Base-by-base conservation (phyloP, 2,797 vertebrate genomes). In the Echeneis naucrates region DNA sequence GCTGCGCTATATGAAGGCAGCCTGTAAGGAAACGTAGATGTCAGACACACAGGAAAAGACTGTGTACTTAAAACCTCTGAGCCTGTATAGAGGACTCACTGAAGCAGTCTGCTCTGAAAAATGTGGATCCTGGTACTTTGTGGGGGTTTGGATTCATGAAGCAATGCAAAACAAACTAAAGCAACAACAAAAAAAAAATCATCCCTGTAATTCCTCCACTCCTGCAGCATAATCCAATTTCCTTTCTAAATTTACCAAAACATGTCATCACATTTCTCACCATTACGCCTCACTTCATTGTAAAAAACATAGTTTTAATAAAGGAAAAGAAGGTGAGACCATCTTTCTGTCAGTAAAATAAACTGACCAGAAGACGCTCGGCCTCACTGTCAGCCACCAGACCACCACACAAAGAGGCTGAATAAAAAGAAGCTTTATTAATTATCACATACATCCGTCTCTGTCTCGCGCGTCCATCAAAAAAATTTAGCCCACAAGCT, bases 21-120 rank as follows among this genome's bases (percentile, higher is more conserved):
- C 17, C 86, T 48, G 27, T 57, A 60, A 82, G 77, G 83, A 86
- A 83, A 78, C 33, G 72, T 83, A 80, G 77, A 81, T 57, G 82
- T 80, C 81, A 76, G 80, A 83, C 81, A 57, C 66, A 62, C 77
- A 72, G 80, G 74, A 82, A 72, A 80, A 62, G 69, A 30, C 30
- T 30, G 30, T n/a, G 27, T n/a, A 13, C 52, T 21, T 23, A 16
- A 54, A 40, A 9, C 30, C 21, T 50, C 54, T 52, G 32, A 24
- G 57, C 63, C 63, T 74, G 51, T 65, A 65, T 38, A 78, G 56
- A 51, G 10, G 8, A 52, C 77, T 78, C 68, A 80, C 68, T 72
- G 71, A 76, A 30, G 2, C 33, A 21, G 50, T 56, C 66, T 64
- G 23, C 52, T 27, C 35, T 17, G 14, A 45, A 21, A 8, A 17